phyloP scores from a whole-genome alignment of 2,888 invertebrate species.

The Parapristionchus giblindavisi region DNA sequence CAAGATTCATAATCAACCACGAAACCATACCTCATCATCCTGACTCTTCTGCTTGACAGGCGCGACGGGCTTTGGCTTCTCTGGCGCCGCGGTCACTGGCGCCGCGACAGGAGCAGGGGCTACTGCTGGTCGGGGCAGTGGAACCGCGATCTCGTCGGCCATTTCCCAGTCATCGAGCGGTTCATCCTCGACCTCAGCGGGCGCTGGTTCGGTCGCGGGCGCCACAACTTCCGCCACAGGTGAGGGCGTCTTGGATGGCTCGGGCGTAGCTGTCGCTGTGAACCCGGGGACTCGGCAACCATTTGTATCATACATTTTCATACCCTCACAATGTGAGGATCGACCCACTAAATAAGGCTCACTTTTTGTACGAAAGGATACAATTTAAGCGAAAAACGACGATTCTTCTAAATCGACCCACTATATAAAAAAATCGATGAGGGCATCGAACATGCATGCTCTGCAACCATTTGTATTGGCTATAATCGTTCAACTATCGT shows the following conservation, averaged over 20 bases:
- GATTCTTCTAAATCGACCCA: too few species aligned
- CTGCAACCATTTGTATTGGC: constrained; percentile 16
- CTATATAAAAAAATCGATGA: too few species aligned
- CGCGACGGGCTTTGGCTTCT: not conserved
- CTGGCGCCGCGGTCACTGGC: not conserved
- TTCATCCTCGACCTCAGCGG: constrained; percentile 45
- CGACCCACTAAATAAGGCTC: too few species aligned
- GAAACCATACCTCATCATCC: not conserved
- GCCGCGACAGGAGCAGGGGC: not conserved
- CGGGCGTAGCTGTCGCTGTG: not conserved
- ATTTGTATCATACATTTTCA: too few species aligned
- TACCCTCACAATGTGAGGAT: too few species aligned
- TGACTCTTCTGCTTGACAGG: constrained; percentile 7
- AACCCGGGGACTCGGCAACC: not conserved
- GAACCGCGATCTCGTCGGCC: constrained; percentile 71
- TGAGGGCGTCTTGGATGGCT: constrained; percentile 10
- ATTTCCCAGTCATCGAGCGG: constrained; percentile 68
- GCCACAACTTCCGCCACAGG: constrained; percentile 10
- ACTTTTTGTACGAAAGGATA: too few species aligned
- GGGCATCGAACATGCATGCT: too few species aligned
- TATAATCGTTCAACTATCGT: not conserved
- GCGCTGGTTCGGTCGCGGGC: constrained; percentile 25
- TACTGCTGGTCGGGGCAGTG: constrained; percentile 49
- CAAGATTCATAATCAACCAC: too few species aligned
- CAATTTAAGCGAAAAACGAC: too few species aligned